These are phyloP conservation scores for Alfaro cultratus DNA, from an alignment of 2,797 vertebrate species.

Conservation along the genomic window DNA sequence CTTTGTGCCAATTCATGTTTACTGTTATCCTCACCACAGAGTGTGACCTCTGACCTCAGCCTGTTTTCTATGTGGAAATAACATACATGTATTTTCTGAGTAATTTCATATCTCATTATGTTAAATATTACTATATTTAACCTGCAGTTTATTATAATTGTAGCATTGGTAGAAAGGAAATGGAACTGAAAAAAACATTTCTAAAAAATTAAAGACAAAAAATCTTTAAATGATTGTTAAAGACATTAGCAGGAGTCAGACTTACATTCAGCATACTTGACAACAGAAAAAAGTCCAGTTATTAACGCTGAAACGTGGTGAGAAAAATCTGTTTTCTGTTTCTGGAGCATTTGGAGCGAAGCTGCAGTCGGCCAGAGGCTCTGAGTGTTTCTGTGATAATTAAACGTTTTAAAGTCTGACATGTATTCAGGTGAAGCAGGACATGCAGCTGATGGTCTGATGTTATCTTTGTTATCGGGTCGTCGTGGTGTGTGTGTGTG, in stretches of 20 bases:
- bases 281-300: neutral
- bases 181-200: neutral
- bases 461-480: neutral
- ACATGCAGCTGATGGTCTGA: neutral
- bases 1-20: neutral
- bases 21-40: neutral
- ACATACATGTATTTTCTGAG: neutral
- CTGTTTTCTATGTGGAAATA: neutral
- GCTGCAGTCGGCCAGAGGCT: neutral
- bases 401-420: neutral
- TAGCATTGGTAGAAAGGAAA: neutral
- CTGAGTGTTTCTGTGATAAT: neutral
- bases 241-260: neutral
- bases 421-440: neutral
- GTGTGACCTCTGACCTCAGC: neutral
- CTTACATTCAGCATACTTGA: neutral
- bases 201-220: neutral
- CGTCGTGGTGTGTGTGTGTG: neutral
- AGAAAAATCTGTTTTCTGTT: conserved; percentile 3
- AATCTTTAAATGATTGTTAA: neutral
- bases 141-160: neutral
- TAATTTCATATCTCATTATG: neutral
- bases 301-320: neutral
- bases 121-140: neutral
- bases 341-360: neutral